Evolutionary conservation across 2,113 vertebrate species (phyloP).

Genomic region (Lota lota): DNA sequence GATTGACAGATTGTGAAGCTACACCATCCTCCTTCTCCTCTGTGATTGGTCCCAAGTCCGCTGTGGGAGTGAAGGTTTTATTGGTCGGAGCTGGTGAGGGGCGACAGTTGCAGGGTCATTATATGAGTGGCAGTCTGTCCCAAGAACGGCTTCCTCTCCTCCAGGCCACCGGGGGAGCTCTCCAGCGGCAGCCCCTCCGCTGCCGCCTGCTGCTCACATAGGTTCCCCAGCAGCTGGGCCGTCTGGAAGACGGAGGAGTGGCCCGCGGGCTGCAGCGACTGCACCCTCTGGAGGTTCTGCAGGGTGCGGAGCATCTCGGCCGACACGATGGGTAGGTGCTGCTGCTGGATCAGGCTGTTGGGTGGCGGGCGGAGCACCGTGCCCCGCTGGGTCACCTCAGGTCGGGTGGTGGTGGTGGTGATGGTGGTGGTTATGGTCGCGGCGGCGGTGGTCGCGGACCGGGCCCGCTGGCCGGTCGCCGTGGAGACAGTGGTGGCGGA

Average conservation of each 20-base stretch:
- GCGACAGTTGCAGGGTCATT: slow-evolving; percentile 82
- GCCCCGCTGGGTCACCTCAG: slow-evolving; percentile 9
- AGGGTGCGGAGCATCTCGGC: slow-evolving; percentile 87
- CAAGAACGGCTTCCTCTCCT: slow-evolving; percentile 26
- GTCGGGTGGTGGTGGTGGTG: background rate
- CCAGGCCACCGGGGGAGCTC: slow-evolving; percentile 35
- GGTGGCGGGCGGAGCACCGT: background rate
- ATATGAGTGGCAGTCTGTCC: slow-evolving; percentile 78
- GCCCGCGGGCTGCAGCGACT: slow-evolving; percentile 73
- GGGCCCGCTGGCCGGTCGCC: background rate
- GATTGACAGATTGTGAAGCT: slow-evolving; percentile 6
- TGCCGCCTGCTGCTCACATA: slow-evolving; percentile 79
- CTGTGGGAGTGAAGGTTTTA: slow-evolving; percentile 33
- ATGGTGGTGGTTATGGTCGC: background rate
- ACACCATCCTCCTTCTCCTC: slow-evolving; percentile 16
- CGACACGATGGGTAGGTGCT: slow-evolving; percentile 77
- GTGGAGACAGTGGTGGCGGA: background rate
- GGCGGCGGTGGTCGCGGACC: too few relatives aligned
- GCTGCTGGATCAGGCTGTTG: slow-evolving; percentile 79
- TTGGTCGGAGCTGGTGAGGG: slow-evolving; percentile 75
- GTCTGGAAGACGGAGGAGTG: slow-evolving; percentile 88
- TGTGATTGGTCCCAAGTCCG: slow-evolving; percentile 51
- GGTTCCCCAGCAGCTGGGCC: slow-evolving; percentile 85
- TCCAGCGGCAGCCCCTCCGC: slow-evolving; percentile 41
- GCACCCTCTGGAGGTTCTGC: slow-evolving; percentile 81